Base-by-base conservation (phyloP, 1,140 invertebrate genomes). In the Mercenaria mercenaria region DNA sequence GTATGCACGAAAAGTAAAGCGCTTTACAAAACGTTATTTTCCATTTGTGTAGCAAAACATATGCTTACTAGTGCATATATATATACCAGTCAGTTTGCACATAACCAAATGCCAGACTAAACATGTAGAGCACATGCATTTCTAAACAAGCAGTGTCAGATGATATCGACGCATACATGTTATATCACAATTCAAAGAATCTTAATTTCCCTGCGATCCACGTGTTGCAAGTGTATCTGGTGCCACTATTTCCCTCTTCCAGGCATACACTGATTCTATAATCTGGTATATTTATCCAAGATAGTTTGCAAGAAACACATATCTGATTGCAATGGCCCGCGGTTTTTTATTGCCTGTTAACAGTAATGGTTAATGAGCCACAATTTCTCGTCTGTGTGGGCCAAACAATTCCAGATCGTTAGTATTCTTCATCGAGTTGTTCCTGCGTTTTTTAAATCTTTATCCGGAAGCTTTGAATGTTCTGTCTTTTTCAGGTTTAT, bases 341-440 rank as follows among this genome's bases (percentile, higher is more conserved):
- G 47, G 76, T 79, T 79, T 59, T 79, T 79, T 79, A 79, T 79
- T 79, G 76, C 47, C 76, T 79, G 76, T 79, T 79, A 79, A 79
- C 76, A 50, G 76, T 39, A 11, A 56, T 76, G 13, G 20, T 50
- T 79, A 79, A 79, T 79, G 43, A 56, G 32, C 50, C 76, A 56
- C 15, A 37, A 41, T 52, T 29, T 37, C 1, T 72, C 67, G 67
- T 72, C 67, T 72, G 67, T 72, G 67, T 72, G 67, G 67, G 67
- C 34, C 26, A 64, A 29, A 64, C 20, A 64, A 64, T n/a, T 29
- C 15, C 11, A 64, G 59, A 64, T 64, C 59, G 20, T 64, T 29
- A 47, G 43, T 47, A 47, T 6, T 8, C 43, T 15, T 47, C 43
- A 47, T 47, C 15, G 6, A 47, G 15, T n/a, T n/a, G n/a, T n/a